Base-by-base conservation (phyloP, 1,140 invertebrate species). In the Gonatopus flavifemur region DNA sequence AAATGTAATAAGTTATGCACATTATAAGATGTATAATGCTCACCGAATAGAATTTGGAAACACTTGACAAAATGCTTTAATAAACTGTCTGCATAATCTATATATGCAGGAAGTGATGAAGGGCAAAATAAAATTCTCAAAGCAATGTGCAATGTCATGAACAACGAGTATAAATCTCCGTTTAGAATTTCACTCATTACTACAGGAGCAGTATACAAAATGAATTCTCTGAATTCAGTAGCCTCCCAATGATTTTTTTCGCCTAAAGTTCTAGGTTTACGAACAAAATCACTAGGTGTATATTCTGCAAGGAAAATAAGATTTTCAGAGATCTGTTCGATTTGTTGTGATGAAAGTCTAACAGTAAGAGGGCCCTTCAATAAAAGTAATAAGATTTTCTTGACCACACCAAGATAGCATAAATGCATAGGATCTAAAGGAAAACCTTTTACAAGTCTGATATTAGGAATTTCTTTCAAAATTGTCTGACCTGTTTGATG, bases 201-300 rank as follows among this genome's bases (percentile, higher is more conserved):
- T 4, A 59, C 30, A 2, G 42, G 16, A 4, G 54, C 54, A 1
- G 36, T 52, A 38, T 59, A 59, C 18, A 54, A 46, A 19, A 62
- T 16, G 48, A 65, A 53, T 41, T 44, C 32, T 16, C 59, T 35
- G 28, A 48, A 62, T 53, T 65, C 63, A 5, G 58, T 60, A n/a
- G 50, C 58, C 37, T 60, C 54, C 46, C 41, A 60, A 3, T 28
- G 24, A 13, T 45, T 43, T 9, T 53, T 33, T 31, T 40, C 42
- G 13, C 55, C 20, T 22, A 60, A 47, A 4, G 52, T 52, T 15
- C 56, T 19, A n/a, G 41, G 43, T 21, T 39, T 57, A 10, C 49
- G 19, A 3, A n/a, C 16, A 49, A 52, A 49, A 36, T 55, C 47
- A 22, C 13, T 7, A 1, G 52, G 46, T 6, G 45, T 31, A 16